Percentiles rank a stretch among this genome's conserved stretches.
Conservation (phyloP, 1,140 invertebrate species). For the Drosophila rufa region DNA sequence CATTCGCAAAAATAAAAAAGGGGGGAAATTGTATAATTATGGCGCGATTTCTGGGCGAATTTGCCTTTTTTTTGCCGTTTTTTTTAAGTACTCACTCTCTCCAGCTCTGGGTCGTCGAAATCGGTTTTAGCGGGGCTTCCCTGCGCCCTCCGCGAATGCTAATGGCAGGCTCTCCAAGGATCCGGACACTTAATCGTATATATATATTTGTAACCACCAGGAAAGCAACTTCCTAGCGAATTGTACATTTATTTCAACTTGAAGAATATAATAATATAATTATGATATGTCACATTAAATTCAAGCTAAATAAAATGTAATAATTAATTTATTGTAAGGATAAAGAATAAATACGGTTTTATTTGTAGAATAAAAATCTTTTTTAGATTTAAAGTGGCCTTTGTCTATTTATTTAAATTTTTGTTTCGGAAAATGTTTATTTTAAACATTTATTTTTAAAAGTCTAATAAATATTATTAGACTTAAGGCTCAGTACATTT, state of each 20-base stretch:
- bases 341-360: no score
- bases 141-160: slow-evolving; percentile 11
- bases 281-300: not conserved
- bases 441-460: no score
- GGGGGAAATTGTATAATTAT: slow-evolving; percentile 66
- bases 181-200: slow-evolving; percentile 38
- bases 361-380: no score
- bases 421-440: not conserved
- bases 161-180: slow-evolving; percentile 53
- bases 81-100: slow-evolving; percentile 1
- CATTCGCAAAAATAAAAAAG: slow-evolving; percentile 18
- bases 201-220: no score
- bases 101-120: slow-evolving; percentile 6
- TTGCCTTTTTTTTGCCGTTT: slow-evolving; percentile 38
- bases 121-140: slow-evolving; percentile 14
- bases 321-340: no score
- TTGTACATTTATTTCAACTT: not conserved
- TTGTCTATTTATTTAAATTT: not conserved
- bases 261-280: no score
- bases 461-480: no score
- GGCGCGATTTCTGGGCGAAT: slow-evolving; percentile 55
- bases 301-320: not conserved
- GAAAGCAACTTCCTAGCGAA: not conserved
- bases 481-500: not conserved
- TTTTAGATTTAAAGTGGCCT: no score